Percentiles rank a stretch among this genome's conserved stretches.
phyloP scores from a whole-genome alignment of 1,140 invertebrate species.

The Tetramorium parvispinum region DNA sequence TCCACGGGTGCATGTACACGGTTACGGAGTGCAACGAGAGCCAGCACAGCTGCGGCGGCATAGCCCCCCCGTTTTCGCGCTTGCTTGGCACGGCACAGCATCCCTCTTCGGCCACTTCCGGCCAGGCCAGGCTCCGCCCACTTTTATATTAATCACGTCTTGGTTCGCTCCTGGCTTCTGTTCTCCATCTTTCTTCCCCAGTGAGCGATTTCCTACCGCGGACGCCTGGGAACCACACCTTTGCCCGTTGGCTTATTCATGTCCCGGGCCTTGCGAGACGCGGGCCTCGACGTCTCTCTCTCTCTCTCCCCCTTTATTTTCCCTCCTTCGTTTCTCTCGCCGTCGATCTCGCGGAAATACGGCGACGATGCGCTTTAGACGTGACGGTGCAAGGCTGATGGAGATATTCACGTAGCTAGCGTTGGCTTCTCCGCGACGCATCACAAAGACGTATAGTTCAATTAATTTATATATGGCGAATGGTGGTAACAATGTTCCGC shows the following conservation, averaged over 20 bases:
- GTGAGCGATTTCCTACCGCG: conserved; percentile 83
- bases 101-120: conserved; percentile 85
- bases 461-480: conserved; percentile 44
- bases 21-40: conserved; percentile 56
- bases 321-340: background rate
- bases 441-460: conserved; percentile 41
- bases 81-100: conserved; percentile 83
- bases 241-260: conserved; percentile 84
- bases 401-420: conserved; percentile 48
- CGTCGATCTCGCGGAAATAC: conserved; percentile 48
- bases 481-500: background rate
- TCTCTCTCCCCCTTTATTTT: conserved; percentile 31
- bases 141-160: conserved; percentile 86
- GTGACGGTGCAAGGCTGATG: conserved; percentile 52
- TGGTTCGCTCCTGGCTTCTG: conserved; percentile 82
- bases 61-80: conserved; percentile 81
- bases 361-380: conserved; percentile 38
- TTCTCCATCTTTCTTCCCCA: conserved; percentile 82
- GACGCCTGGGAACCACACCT: conserved; percentile 85
- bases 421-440: conserved; percentile 18
- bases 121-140: conserved; percentile 84
- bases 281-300: conserved; percentile 66
- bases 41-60: conserved; percentile 74
- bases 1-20: conserved; percentile 49
- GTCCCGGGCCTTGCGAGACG: conserved; percentile 79